Conservation (phyloP, 2,113 vertebrate species). For the Chaetorhynchus papuensis region DNA sequence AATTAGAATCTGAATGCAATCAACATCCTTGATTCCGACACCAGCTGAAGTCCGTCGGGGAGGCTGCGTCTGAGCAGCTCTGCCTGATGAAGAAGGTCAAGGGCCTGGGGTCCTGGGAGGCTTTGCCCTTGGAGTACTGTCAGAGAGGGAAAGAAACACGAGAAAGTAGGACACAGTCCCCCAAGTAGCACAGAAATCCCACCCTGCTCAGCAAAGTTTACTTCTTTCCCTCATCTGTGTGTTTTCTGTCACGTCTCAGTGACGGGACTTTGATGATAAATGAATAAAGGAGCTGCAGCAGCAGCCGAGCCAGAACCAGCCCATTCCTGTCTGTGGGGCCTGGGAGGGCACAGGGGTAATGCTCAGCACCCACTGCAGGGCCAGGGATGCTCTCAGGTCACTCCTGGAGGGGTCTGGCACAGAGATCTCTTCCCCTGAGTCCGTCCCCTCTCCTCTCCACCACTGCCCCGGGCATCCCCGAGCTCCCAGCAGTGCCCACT, state of each 20-base stretch:
- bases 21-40: slow-evolving; percentile 34
- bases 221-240: background rate
- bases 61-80: background rate
- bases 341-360: background rate
- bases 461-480: rapidly evolving
- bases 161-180: slow-evolving; percentile 50
- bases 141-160: background rate
- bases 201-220: slow-evolving; percentile 10
- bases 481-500: background rate
- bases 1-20: slow-evolving; percentile 50
- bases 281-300: slow-evolving; percentile 2
- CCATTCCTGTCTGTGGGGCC: rapidly evolving
- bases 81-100: slow-evolving; percentile 39
- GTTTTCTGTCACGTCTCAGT: slow-evolving; percentile 13
- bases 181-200: background rate
- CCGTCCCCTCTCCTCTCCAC: background rate
- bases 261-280: background rate
- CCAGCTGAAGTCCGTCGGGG: background rate
- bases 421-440: rapidly evolving
- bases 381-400: background rate
- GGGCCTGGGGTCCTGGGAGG: background rate
- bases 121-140: slow-evolving; percentile 23
- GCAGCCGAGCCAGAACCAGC: background rate
- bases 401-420: background rate
- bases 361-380: background rate